Conservation (phyloP, 2,113 vertebrate genomes). For the Gobiocypris rarus region DNA sequence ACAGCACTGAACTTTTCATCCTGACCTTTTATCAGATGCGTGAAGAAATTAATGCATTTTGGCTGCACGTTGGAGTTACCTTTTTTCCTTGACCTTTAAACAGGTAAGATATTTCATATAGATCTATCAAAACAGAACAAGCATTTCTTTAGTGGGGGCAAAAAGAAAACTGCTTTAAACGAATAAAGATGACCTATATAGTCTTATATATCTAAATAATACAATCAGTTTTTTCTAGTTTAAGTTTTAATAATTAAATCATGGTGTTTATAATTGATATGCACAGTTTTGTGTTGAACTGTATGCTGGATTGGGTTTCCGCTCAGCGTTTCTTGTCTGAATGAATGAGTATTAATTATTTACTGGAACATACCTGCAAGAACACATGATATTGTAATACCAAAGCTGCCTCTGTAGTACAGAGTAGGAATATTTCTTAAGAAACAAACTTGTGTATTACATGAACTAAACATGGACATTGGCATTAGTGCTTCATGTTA, state of each 20-base stretch:
- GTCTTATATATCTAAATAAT: neutral
- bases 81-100: conserved; percentile 17
- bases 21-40: conserved; percentile 22
- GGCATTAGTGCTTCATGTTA: neutral
- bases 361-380: conserved; percentile 58
- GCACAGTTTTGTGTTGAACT: conserved; percentile 54
- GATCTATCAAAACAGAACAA: neutral
- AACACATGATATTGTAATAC: conserved; percentile 37
- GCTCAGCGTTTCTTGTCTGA: conserved; percentile 68
- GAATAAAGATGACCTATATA: neutral
- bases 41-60: neutral
- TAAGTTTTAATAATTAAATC: neutral
- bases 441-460: neutral
- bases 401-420: conserved; percentile 39
- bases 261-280: conserved; percentile 20
- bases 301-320: conserved; percentile 69
- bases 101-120: conserved; percentile 40
- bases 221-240: neutral
- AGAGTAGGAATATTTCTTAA: conserved; percentile 32
- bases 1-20: neutral
- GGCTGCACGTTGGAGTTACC: conserved; percentile 1
- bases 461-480: conserved; percentile 12
- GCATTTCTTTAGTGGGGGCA: neutral
- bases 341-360: conserved; percentile 77
- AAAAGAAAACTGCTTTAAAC: neutral